These are phyloP conservation scores for Hystrix brachyura DNA, from an alignment of 2,113 vertebrate genomes.

Conservation along the genomic window DNA sequence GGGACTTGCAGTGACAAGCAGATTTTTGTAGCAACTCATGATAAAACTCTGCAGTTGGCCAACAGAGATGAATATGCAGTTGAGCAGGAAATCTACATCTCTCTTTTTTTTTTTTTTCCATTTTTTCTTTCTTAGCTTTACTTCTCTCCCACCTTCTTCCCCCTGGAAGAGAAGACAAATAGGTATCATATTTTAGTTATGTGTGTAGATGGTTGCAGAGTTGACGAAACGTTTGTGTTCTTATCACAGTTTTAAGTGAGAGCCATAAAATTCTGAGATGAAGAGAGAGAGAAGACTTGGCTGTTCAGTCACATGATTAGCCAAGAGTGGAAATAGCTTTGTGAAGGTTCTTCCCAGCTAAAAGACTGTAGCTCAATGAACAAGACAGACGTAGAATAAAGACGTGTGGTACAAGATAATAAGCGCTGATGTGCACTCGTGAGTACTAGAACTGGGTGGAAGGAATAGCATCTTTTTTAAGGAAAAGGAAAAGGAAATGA, in stretches of 20 bases:
- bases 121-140: background rate
- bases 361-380: background rate
- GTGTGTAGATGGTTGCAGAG: background rate
- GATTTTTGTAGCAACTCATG: background rate
- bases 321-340: background rate
- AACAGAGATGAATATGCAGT: background rate
- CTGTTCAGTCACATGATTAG: background rate
- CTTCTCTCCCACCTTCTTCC: background rate
- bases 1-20: background rate
- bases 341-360: background rate
- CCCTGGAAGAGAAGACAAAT: background rate
- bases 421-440: background rate
- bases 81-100: background rate
- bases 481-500: background rate
- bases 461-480: background rate
- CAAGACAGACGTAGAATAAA: background rate
- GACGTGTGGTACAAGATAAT: background rate
- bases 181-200: background rate
- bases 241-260: background rate
- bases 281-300: background rate
- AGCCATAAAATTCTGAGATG: background rate
- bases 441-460: background rate
- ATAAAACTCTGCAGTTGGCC: background rate
- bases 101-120: background rate
- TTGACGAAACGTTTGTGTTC: background rate